Percentiles rank a stretch among this genome's conserved stretches.
These are phyloP conservation scores for Chromobotia macracanthus DNA, from an alignment of 2,797 vertebrate species.

Conservation along the genomic window DNA sequence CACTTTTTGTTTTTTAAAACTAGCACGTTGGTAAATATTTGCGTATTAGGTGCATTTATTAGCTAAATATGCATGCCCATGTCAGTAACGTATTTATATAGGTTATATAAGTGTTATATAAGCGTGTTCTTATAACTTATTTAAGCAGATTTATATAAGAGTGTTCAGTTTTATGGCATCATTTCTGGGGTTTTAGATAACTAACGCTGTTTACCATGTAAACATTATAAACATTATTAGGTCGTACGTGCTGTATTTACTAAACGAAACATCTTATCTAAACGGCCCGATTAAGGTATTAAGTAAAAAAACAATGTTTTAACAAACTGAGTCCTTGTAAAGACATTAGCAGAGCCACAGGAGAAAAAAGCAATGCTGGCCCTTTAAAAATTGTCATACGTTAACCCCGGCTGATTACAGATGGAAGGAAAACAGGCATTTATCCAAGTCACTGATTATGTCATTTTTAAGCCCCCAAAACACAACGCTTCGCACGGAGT, in stretches of 20 bases:
- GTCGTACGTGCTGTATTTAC: background rate
- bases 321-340: background rate
- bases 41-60: background rate
- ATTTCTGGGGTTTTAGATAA: background rate
- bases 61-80: background rate
- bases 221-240: background rate
- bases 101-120: background rate
- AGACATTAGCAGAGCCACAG: background rate
- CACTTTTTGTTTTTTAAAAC: background rate
- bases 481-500: slow-evolving; percentile 68
- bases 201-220: background rate
- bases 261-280: background rate
- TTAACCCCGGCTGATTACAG: slow-evolving; percentile 76
- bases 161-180: background rate
- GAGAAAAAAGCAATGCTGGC: slow-evolving; percentile 31
- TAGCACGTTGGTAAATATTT: background rate
- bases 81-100: background rate
- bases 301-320: background rate
- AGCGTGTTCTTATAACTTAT: background rate
- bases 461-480: slow-evolving; percentile 80
- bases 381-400: slow-evolving; percentile 64
- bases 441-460: slow-evolving; percentile 85
- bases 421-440: slow-evolving; percentile 75
- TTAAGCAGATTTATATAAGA: background rate
- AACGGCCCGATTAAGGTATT: background rate